Conservation (phyloP, 2,797 vertebrate genomes). For the Notolepis coatsorum region DNA sequence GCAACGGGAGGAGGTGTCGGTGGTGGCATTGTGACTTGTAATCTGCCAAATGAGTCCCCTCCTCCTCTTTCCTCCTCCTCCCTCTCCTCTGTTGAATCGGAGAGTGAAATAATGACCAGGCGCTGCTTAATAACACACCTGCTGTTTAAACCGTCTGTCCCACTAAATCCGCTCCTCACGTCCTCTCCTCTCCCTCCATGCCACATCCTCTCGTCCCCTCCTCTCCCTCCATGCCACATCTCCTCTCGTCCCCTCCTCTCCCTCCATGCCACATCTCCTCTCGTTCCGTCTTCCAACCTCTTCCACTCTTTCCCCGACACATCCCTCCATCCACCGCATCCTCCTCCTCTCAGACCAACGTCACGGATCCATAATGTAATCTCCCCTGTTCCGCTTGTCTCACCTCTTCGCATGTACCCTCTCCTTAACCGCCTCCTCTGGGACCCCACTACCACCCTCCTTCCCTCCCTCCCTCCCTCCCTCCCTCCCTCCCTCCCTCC, state of each 20-base stretch:
- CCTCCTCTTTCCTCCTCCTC: background rate
- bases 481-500: background rate
- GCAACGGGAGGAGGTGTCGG: conserved; percentile 14
- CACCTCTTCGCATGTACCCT: background rate
- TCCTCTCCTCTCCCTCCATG: conserved; percentile 1
- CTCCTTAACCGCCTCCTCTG: background rate
- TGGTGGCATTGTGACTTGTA: conserved; percentile 28
- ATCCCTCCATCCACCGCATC: background rate
- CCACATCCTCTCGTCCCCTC: background rate
- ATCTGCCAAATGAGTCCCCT: background rate
- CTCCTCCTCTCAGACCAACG: background rate
- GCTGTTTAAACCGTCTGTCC: conserved; percentile 73
- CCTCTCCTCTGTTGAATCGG: conserved; percentile 40
- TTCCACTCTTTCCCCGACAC: background rate
- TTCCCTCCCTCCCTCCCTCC: background rate
- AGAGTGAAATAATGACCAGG: conserved; percentile 67
- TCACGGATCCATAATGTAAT: background rate
- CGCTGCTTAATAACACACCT: conserved; percentile 69
- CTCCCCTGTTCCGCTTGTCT: background rate
- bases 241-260: background rate
- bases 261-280: background rate
- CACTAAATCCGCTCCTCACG: conserved; percentile 34
- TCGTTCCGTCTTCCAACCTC: background rate
- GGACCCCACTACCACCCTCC: background rate
- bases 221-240: no score